phyloP scores from a whole-genome alignment of 2,113 vertebrate genomes.

The Anguilla japonica region DNA sequence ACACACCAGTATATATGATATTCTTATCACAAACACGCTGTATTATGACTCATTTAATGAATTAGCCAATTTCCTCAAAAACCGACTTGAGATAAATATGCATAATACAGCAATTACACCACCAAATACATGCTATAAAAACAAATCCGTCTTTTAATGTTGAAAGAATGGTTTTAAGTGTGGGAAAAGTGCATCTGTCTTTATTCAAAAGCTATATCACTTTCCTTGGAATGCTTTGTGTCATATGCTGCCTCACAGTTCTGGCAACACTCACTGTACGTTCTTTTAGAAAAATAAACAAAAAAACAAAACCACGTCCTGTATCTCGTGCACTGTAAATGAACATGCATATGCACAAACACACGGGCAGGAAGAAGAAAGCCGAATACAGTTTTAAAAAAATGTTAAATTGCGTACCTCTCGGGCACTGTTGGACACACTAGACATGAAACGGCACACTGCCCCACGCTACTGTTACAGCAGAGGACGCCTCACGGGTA shows the following conservation, averaged over 20 bases:
- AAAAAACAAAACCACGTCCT: no score
- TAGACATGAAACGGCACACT: background rate
- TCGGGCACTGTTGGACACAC: background rate
- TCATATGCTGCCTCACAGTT: no score
- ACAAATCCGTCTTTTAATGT: no score
- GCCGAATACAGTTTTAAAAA: no score
- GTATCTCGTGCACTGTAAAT: background rate
- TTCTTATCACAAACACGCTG: background rate
- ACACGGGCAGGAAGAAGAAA: background rate
- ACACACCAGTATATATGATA: background rate
- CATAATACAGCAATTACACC: background rate
- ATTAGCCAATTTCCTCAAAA: background rate
- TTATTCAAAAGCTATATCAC: no score
- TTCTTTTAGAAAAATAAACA: no score
- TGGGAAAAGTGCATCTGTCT: no score
- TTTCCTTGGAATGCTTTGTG: no score
- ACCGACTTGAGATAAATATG: no score
- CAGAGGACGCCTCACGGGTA: background rate
- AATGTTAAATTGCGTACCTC: no score
- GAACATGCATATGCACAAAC: background rate
- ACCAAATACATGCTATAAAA: background rate
- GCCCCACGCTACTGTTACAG: background rate
- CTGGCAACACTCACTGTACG: no score
- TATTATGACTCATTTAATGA: background rate
- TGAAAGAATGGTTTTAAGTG: no score